Conservation (phyloP, 2,888 invertebrate genomes). For the Epistrophe grossulariae region DNA sequence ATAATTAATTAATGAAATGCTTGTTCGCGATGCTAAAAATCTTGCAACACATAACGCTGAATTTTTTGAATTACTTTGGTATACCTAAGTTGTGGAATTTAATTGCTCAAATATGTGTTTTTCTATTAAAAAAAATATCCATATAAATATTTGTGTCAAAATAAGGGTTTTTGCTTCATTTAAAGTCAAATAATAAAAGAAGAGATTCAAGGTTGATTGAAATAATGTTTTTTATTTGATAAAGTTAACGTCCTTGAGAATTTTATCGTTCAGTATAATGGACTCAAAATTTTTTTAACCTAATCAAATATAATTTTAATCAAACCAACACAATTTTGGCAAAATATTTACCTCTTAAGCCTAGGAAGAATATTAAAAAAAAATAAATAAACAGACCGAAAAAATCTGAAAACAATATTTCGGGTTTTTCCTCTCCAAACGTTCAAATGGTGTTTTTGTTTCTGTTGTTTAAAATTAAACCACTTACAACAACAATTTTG, state of each 20-base stretch:
- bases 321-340: conserved; percentile 9
- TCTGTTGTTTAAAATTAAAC: neutral
- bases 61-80: no score
- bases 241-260: conserved; percentile 12
- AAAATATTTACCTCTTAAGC: conserved; percentile 35
- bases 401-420: conserved; percentile 12
- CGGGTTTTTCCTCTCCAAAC: conserved; percentile 22
- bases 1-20: no score
- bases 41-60: no score
- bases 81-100: no score
- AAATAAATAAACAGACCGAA: neutral
- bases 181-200: neutral
- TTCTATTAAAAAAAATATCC: neutral
- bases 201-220: neutral
- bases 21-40: no score
- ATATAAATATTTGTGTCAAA: no score
- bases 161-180: neutral
- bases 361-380: neutral
- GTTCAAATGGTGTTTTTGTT: conserved; percentile 11
- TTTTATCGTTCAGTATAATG: neutral
- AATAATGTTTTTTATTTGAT: neutral
- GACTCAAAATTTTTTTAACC: neutral
- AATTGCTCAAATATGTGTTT: neutral
- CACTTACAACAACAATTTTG: neutral
- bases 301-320: conserved; percentile 15